A percentile compares a stretch with the other conserved stretches of the same genome.
Conservation (phyloP, 2,888 invertebrate genomes). For the Zhengitettix transpicula region DNA sequence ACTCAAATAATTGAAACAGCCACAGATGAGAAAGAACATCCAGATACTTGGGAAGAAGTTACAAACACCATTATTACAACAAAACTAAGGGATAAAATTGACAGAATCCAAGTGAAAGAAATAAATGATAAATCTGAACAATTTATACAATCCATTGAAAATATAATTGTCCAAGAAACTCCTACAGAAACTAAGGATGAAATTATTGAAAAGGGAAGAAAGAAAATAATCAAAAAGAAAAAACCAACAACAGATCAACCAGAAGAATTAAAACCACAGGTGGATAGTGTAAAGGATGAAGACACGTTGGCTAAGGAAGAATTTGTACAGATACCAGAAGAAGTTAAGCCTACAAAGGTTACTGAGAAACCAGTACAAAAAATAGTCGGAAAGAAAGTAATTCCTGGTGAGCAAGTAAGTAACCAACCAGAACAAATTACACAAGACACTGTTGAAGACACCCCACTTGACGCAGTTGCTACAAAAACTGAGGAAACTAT, state of each 20-base stretch:
- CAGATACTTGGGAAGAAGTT: too few relatives aligned
- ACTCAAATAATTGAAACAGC: too few relatives aligned
- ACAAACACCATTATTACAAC: too few relatives aligned
- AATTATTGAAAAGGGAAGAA: not conserved
- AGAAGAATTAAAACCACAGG: too few relatives aligned
- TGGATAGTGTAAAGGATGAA: not conserved
- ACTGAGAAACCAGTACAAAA: too few relatives aligned
- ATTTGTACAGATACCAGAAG: not conserved
- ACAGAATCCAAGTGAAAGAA: too few relatives aligned
- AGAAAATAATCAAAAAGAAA: not conserved
- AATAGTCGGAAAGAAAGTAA: not conserved
- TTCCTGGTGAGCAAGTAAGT: not conserved
- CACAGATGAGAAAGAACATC: too few relatives aligned
- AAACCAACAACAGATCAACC: not conserved
- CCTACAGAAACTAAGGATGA: slow-evolving; percentile 11
- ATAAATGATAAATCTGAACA: too few relatives aligned
- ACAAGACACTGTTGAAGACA: not conserved
- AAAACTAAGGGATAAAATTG: too few relatives aligned
- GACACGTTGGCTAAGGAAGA: not conserved
- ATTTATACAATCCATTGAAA: too few relatives aligned
- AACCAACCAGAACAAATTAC: too few relatives aligned
- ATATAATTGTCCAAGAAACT: slow-evolving; percentile 8
- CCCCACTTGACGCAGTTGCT: not conserved
- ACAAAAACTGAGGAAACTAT: not conserved
- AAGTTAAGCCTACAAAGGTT: not conserved